A percentile compares a stretch with the other conserved stretches of the same genome.
phyloP scores from a whole-genome alignment of 2,888 invertebrate species.

The Cephonodes hylas region DNA sequence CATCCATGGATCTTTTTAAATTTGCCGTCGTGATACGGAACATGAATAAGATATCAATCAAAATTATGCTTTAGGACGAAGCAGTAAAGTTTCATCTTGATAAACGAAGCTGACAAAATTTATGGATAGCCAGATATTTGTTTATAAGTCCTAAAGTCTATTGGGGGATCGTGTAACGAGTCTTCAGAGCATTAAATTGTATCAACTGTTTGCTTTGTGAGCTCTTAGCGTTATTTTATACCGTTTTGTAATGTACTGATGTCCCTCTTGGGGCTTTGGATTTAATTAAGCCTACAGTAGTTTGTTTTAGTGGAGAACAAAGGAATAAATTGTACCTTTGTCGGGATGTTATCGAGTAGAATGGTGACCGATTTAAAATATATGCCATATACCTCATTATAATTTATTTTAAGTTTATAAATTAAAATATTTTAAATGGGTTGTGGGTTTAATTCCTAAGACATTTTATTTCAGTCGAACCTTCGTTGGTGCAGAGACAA shows the following conservation, averaged over 20 bases:
- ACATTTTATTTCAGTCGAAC: no score
- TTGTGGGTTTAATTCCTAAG: no score
- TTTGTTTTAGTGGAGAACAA: background rate
- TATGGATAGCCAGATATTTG: background rate
- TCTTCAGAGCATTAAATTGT: background rate
- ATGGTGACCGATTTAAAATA: no score
- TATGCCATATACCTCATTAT: no score
- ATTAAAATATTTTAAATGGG: no score
- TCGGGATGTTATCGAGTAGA: no score
- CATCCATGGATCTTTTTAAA: background rate
- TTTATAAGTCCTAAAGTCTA: conserved; percentile 12
- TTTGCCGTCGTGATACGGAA: background rate
- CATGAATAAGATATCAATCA: conserved; percentile 9
- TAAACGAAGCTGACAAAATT: background rate
- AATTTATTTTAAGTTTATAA: no score
- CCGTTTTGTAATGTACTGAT: background rate
- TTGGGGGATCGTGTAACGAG: conserved; percentile 1
- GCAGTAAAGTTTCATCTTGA: conserved; percentile 1
- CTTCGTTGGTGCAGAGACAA: no score
- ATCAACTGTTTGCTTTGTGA: conserved; percentile 1
- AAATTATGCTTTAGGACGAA: conserved; percentile 1
- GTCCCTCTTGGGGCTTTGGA: background rate
- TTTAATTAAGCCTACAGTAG: background rate
- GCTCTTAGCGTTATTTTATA: background rate
- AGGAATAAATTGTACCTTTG: no score